Evolutionary conservation across 2,888 invertebrate genomes (phyloP), one percentile per base, ranked within the genome.

Genomic region (Pristionchus japonicus): DNA sequence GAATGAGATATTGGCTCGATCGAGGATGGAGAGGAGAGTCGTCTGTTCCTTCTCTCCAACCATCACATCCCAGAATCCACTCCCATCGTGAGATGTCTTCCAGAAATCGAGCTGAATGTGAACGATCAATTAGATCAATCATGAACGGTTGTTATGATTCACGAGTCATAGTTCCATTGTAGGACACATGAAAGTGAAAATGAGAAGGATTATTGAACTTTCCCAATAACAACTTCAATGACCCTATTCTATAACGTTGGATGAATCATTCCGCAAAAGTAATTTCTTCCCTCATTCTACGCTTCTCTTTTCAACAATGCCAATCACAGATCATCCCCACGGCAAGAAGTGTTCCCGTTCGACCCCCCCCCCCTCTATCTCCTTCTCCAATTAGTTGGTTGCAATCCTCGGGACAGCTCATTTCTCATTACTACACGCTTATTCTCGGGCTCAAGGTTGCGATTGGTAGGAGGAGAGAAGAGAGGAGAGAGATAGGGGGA

Each of bases 61-160:
- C 85, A 97, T 96, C 15, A 97, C 95, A 93, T 97, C 97, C 0
- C 93, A 93, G 80, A 91, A 91, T 9, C 96, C 95, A 92, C 94
- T 95, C 89, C 95, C 95, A 70, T 95, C 95, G 82, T 95, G 95
- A 0, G 96, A 96, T 6, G 95, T 95, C 34, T 96, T 96, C 95
- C 96, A 96, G 95, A 96, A 96, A 91, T 96, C 96, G n/a, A 94
- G 88, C 93, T 93, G 88, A 86, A 92, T 89, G n/a, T n/a, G 27
- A 84, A 27, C n/a, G n/a, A n/a, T 82, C n/a, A 17, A 43, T 43
- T 6, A 57, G 20, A n/a, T 15, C 57, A 6, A 57, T 74, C 6
- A 17, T 3, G 9, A n/a, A 23, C 23, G 6, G n/a, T 23, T 23
- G n/a, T 57, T 52, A 20, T 20, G 23, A 52, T 52, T 52, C 20